phyloP scores from a whole-genome alignment of 35 echinoderm and acorn worm species.

The Apostichopus californicus region DNA sequence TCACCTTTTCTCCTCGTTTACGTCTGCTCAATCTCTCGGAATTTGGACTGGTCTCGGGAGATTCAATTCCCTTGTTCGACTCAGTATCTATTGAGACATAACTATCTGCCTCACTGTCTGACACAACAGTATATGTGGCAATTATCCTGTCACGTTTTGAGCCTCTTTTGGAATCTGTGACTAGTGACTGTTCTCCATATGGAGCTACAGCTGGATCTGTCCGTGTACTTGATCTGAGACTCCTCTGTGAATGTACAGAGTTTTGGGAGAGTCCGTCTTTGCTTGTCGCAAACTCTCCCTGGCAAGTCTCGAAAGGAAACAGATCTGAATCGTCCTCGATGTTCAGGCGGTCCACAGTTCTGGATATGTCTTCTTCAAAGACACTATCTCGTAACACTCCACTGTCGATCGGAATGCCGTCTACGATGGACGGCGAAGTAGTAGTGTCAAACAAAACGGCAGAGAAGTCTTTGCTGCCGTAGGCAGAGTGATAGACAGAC shows the following conservation, averaged over 20 bases:
- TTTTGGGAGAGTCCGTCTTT: not conserved
- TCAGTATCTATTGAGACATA: not conserved
- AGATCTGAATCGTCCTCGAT: not conserved
- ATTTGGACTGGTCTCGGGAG: not conserved
- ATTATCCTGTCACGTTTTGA: not conserved
- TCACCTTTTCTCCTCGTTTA: not conserved
- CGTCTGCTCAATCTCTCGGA: not conserved
- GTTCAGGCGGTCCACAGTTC: not conserved
- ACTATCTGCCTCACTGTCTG: not conserved
- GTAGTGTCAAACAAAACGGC: constrained; percentile 10
- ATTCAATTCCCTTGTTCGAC: not conserved
- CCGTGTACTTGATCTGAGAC: not conserved
- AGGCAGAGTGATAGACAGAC: not conserved
- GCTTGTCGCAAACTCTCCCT: not conserved
- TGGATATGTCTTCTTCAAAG: constrained; percentile 7
- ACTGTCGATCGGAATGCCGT: not conserved
- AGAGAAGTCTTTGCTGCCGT: not conserved
- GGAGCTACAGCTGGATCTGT: not conserved
- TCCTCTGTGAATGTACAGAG: not conserved
- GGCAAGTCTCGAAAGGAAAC: not conserved
- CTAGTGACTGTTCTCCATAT: not conserved
- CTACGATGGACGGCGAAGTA: not conserved
- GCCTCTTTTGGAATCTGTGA: not conserved
- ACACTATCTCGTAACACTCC: not conserved
- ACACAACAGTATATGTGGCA: not conserved